phyloP scores from a whole-genome alignment of 2,888 invertebrate genomes.

The Cephus sareptanus region DNA sequence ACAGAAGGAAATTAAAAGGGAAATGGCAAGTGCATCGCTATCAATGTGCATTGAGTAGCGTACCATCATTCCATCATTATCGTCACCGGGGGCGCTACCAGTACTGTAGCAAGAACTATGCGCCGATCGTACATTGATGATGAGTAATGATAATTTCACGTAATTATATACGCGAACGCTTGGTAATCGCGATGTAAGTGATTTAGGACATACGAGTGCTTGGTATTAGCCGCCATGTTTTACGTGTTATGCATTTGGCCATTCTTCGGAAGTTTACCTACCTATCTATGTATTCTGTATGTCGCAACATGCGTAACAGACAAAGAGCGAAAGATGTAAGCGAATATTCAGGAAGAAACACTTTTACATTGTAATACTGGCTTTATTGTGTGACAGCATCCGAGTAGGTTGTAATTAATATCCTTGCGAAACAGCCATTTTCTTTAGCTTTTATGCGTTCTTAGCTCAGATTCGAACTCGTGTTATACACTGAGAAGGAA shows the following conservation, averaged over 20 bases:
- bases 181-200: slow-evolving; percentile 43
- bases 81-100: slow-evolving; percentile 6
- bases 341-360: slow-evolving; percentile 10
- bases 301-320: slow-evolving; percentile 5
- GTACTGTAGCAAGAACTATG: slow-evolving; percentile 14
- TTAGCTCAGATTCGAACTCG: not conserved
- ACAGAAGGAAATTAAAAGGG: not conserved
- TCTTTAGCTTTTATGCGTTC: not conserved
- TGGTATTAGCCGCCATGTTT: not conserved
- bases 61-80: slow-evolving; percentile 4
- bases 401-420: not conserved
- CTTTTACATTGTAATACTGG: not conserved
- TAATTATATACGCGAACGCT: slow-evolving; percentile 38
- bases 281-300: not conserved
- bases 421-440: not conserved
- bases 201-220: slow-evolving; percentile 37
- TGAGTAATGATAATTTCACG: slow-evolving; percentile 47
- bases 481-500: not conserved
- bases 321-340: slow-evolving; percentile 1
- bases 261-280: not conserved
- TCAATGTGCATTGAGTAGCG: not conserved
- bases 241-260: not conserved
- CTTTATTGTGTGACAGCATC: not conserved
- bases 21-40: not conserved
- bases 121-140: slow-evolving; percentile 34